phyloP scores from a whole-genome alignment of 2,888 invertebrate species.

The Podotricha telesiphe region DNA sequence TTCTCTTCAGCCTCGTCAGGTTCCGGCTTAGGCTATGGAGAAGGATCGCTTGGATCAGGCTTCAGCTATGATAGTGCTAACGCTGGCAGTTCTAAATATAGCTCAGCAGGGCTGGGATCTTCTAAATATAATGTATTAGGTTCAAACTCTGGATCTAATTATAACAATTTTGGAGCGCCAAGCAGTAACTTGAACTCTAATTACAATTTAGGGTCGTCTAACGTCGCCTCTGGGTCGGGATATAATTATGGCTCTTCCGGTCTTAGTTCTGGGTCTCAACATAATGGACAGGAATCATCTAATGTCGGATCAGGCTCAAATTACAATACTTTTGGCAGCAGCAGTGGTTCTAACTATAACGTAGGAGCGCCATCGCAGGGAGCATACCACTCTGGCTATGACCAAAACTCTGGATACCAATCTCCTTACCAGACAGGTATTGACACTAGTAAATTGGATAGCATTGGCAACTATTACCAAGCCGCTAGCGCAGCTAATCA shows the following conservation, averaged over 20 bases:
- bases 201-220: conserved; percentile 25
- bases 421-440: conserved; percentile 43
- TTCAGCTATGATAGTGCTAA: conserved; percentile 29
- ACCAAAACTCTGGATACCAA: conserved; percentile 47
- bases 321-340: conserved; percentile 39
- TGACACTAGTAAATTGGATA: conserved; percentile 44
- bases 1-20: conserved; percentile 15
- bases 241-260: conserved; percentile 20
- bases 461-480: conserved; percentile 47
- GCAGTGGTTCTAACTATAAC: conserved; percentile 46
- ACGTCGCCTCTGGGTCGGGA: conserved; percentile 20
- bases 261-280: conserved; percentile 21
- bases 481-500: conserved; percentile 47
- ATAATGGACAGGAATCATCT: conserved; percentile 10
- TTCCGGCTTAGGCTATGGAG: conserved; percentile 19
- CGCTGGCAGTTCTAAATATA: conserved; percentile 28
- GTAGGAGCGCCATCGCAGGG: conserved; percentile 45
- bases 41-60: conserved; percentile 22
- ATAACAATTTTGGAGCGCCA: conserved; percentile 23
- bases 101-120: conserved; percentile 18
- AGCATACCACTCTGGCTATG: conserved; percentile 35
- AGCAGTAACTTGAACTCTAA: conserved; percentile 17
- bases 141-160: conserved; percentile 32
- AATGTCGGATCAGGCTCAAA: conserved; percentile 26
- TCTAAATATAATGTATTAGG: conserved; percentile 10